Evolutionary conservation across 1,140 invertebrate genomes (phyloP), one percentile per base, ranked within the genome.

Genomic region (Meloidogyne chitwoodi): DNA sequence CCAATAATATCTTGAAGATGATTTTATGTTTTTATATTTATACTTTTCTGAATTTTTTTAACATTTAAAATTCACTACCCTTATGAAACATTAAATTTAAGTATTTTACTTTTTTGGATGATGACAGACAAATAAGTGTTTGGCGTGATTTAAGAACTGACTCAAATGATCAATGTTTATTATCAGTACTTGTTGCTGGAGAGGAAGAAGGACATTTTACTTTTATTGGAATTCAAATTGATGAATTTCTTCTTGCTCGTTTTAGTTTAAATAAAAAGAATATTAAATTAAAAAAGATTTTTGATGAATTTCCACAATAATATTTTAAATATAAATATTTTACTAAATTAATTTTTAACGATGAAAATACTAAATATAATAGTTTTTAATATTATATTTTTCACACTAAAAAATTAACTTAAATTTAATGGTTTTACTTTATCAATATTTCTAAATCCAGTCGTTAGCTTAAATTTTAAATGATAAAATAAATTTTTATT

Each of bases 101-200:
- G 48, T 19, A 56, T 56, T 56, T 56, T 56, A 22, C 48, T 8
- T 56, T 70, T 27, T 70, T 44, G 68, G 44, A 61, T 24, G 68
- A 70, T 1, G 38, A 56, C 16, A 34, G 22, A 44, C 38, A 44
- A 70, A 70, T 70, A 27, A 27, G 68, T 27, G 68, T 26, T 27
- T 44, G 68, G 68, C 24, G 29, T 27, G 44, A 44, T 70, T 44
- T 70, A 27, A 70, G 68, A 56, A 56, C 34, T 44, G 34, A 61
- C n/a, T 29, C 44, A 31, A 41, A 22, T 48, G 16, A 31, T 48
- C 14, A 26, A 68, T 68, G 67, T 26, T n/a, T n/a, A 6, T 61
- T 19, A 41, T 27, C 44, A 61, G n/a, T 27, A n/a, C 38, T 70
- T 8, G 61, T 61, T 56, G 19, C 27, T 16, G 38, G 27, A 19